phyloP scores from a whole-genome alignment of 2,888 invertebrate genomes.

The Frankliniella intonsa region DNA sequence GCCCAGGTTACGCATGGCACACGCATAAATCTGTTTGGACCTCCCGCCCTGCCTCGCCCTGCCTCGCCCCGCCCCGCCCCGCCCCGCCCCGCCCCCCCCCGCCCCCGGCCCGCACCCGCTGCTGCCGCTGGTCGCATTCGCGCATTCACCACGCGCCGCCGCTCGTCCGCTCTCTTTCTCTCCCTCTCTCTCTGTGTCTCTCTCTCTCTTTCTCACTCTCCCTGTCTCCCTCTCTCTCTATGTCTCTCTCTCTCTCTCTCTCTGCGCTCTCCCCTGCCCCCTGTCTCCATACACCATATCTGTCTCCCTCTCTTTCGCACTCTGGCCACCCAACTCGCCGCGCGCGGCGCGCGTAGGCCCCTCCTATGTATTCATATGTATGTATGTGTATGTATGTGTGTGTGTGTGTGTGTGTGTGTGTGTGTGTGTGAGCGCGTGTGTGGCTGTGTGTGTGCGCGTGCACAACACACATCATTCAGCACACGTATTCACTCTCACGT shows the following conservation, averaged over 20 bases:
- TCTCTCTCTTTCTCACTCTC: background rate
- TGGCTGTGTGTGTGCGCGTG: background rate
- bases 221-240: background rate
- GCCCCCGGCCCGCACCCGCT: background rate
- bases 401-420: background rate
- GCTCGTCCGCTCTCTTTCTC: background rate
- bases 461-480: slow-evolving; percentile 2
- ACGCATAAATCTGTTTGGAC: slow-evolving; percentile 9
- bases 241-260: no score
- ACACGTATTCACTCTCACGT: slow-evolving; percentile 24
- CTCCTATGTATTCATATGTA: background rate
- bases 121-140: slow-evolving; percentile 9
- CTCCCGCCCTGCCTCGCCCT: background rate
- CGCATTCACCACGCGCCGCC: slow-evolving; percentile 14
- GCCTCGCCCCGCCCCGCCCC: slow-evolving; percentile 8
- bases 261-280: background rate
- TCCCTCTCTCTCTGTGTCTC: background rate
- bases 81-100: background rate
- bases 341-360: background rate
- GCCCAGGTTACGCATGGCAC: slow-evolving; percentile 21
- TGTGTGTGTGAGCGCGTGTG: background rate
- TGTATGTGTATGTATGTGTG: background rate
- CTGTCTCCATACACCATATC: background rate
- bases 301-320: background rate
- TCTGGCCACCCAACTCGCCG: background rate